Evolutionary conservation across 2,113 vertebrate species (phyloP), one percentile per base, ranked within the genome.

Genomic region (Rana temporaria): DNA sequence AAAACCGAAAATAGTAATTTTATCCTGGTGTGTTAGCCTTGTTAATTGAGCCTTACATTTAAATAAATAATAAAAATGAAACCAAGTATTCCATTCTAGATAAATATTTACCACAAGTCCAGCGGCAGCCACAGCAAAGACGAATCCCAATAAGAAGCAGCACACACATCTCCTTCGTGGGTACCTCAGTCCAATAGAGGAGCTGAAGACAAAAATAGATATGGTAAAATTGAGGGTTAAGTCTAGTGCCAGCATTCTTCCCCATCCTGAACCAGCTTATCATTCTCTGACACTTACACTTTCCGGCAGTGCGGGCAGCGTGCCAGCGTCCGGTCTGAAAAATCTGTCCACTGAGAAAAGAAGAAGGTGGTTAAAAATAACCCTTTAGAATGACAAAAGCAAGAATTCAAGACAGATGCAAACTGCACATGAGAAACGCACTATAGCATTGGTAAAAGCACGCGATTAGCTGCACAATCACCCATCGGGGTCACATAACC

Each of bases 281-380:
- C 26, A 34, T 20, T 22, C 7, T 24, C 30, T 32, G 73, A 65
- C 74, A 95, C 96, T 96, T 87, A 97, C 96, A 97, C 96, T 95
- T 96, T 96, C 85, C 95, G 95, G 92, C 96, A 97, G 90, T 97
- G 96, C 11, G 96, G 96, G 88, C 96, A 97, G 53, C 96, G 90
- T 69, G 96, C 96, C 90, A 97, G 90, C 22, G 96, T 97, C 88
- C 95, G 92, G 88, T 97, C 96, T 11, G 96, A 96, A 91, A 97
- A 97, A 90, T 97, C 96, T 85, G 96, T 96, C 96, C 96, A 97
- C 96, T 97, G 87, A 4, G 30, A 89, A 90, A 48, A 48, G 42
- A 48, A 48, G 42, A 48, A 8, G n/a, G n/a, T 48, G 42, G 42
- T 12, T 48, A 48, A 38, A 38, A 48, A 48, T 48, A 48, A 48